Evolutionary conservation across 1,140 invertebrate species (phyloP), one percentile per base, ranked within the genome.

Genomic region (Drosophila sechellia): DNA sequence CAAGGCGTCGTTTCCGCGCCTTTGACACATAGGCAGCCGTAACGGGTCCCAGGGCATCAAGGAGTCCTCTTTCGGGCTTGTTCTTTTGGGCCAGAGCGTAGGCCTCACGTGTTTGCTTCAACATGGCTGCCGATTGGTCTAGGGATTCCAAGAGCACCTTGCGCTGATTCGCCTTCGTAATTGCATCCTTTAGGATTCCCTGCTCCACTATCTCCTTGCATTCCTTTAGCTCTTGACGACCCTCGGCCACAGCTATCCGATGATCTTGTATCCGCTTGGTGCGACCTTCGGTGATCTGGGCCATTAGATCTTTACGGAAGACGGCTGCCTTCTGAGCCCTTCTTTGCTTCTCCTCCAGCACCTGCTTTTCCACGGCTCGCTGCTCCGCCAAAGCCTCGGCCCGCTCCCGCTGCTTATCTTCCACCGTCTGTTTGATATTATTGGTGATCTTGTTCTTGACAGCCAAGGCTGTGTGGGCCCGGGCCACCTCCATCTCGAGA

Each of bases 391-490:
- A 22, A 11, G 78, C 83, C 58, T 87, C 73, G 1, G n/a, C 17
- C 17, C 58, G 49, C 17, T 70, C 74, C 3, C 27, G 11, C 5
- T 20, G 34, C 12, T 60, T 77, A 6, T 45, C 40, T 0, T 22
- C 11, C 10, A 40, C 50, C 6, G 11, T 35, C 12, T 6, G 20
- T 3, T 2, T 11, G 1, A 34, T n/a, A 8, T 54, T 54, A 0
- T 15, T 22, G 4, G 15, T 13, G 10, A 85, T 85, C 3, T 42
- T 63, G 6, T 49, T n/a, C 39, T 74, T 52, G 3, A 86, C 50
- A 12, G 40, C 52, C 22, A 86, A 25, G 4, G 81, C 68, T 4
- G 81, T 81, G 48, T 75, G 68, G 5, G 78, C 81, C 2, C 49
- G 64, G 4, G 69, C 69, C 3, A 86, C 50, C n/a, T 86, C 81